phyloP scores from a whole-genome alignment of 1,140 invertebrate genomes.

The Mamestra configurata region DNA sequence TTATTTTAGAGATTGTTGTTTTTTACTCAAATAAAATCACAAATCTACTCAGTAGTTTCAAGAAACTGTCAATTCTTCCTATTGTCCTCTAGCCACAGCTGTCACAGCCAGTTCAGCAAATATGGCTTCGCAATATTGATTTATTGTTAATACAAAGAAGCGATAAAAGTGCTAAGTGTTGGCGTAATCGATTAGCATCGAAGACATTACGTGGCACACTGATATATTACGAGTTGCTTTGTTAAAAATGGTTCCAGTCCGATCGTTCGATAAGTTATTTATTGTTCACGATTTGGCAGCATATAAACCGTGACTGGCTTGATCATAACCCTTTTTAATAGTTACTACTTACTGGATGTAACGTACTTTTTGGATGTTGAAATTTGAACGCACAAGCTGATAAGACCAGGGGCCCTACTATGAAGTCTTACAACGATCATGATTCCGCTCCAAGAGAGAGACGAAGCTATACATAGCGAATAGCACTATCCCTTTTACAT shows the following conservation, averaged over 20 bases:
- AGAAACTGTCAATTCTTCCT: background rate
- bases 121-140: slow-evolving; percentile 2
- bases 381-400: too few species aligned
- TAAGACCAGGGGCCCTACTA: too few species aligned
- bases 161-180: background rate
- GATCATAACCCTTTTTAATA: slow-evolving; percentile 2
- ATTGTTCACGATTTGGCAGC: slow-evolving; percentile 24
- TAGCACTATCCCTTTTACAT: too few species aligned
- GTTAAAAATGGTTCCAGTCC: background rate
- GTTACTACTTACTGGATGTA: background rate
- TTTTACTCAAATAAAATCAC: too few species aligned
- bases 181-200: slow-evolving; percentile 5
- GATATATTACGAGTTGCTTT: background rate
- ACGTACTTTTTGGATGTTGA: too few species aligned
- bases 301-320: background rate
- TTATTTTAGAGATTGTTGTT: too few species aligned
- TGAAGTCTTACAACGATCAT: too few species aligned
- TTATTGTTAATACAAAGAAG: slow-evolving; percentile 8
- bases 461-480: too few species aligned
- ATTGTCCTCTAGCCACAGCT: background rate
- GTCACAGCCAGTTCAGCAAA: background rate
- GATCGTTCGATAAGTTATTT: slow-evolving; percentile 8
- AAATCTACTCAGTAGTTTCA: background rate
- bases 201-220: background rate
- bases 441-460: too few species aligned